Evolutionary conservation across 2,113 vertebrate genomes (phyloP), one percentile per base, ranked within the genome.

Genomic region (Henicopernis longicauda): DNA sequence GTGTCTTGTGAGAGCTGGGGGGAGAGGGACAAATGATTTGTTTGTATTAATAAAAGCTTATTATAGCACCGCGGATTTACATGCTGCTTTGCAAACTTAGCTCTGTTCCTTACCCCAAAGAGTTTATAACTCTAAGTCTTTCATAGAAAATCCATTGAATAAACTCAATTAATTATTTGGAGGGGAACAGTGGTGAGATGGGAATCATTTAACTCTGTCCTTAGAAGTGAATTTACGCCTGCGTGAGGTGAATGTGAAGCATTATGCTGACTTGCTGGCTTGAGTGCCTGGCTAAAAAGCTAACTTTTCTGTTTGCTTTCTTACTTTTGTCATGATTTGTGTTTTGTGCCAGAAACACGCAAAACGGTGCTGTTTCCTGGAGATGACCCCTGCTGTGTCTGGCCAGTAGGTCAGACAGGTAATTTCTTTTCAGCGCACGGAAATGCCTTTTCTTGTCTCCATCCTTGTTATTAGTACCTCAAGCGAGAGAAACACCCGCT

Each of bases 111-210:
- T 70, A 65, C 45, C 19, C 18, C 34, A 23, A 76, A 76, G 63
- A 67, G 34, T 77, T 85, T 47, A 57, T 77, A 63, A 6, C 14
- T 70, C 32, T 73, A 54, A 70, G 73, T 31, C 59, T 90, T 92
- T 92, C 42, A 95, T 21, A 90, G 95, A 74, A 96, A 97, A 88
- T 92, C 90, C 55, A 74, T 82, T 90, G 76, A 93, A 90, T 73
- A 95, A 93, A 92, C 78, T 82, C 52, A 73, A 34, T 89, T 89
- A 95, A 90, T 94, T 92, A 83, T 90, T 93, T 74, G 65, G 38
- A 94, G 58, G 19, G 45, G 50, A 89, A 38, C 13, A 63, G 18
- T 26, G 4, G 67, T 89, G 54, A 72, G 55, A 49, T 38, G 47
- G 36, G 32, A 83, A 49, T 57, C 59, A 73, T 49, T 67, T 94